Percentiles rank a stretch among this genome's conserved stretches.
These are phyloP conservation scores for Andricus quercusramuli DNA, from an alignment of 2,888 invertebrate species.

Conservation along the genomic window DNA sequence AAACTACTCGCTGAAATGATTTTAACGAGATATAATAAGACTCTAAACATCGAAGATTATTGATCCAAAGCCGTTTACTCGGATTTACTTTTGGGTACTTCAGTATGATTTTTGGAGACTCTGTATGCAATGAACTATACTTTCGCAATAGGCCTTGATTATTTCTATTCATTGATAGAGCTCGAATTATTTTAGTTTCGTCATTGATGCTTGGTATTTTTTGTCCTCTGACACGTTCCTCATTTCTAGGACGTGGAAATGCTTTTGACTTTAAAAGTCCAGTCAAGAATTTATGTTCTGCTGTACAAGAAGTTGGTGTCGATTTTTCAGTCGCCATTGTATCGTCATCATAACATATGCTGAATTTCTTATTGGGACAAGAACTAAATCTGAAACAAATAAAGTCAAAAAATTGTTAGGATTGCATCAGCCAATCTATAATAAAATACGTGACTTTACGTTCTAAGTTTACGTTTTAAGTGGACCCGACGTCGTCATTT, in stretches of 20 bases:
- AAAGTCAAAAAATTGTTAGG: neutral
- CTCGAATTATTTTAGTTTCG: neutral
- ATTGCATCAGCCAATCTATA: too few species aligned
- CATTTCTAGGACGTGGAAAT: neutral
- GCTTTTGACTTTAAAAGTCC: neutral
- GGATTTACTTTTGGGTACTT: neutral
- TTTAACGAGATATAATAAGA: neutral
- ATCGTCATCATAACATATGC: neutral
- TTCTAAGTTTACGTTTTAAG: too few species aligned
- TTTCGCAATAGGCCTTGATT: neutral
- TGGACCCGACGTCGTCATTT: too few species aligned
- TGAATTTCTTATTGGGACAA: neutral
- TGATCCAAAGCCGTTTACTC: neutral
- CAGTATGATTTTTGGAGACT: neutral
- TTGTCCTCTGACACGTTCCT: neutral
- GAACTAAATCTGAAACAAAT: neutral
- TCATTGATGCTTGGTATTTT: neutral
- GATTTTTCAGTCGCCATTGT: neutral
- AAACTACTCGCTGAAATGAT: neutral
- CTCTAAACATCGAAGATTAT: neutral
- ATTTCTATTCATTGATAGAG: neutral
- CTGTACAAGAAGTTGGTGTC: neutral
- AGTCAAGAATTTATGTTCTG: neutral
- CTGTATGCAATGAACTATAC: neutral
- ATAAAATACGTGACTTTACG: too few species aligned